phyloP scores from a whole-genome alignment of 2,113 vertebrate genomes.

The Sakesphorus luctuosus region DNA sequence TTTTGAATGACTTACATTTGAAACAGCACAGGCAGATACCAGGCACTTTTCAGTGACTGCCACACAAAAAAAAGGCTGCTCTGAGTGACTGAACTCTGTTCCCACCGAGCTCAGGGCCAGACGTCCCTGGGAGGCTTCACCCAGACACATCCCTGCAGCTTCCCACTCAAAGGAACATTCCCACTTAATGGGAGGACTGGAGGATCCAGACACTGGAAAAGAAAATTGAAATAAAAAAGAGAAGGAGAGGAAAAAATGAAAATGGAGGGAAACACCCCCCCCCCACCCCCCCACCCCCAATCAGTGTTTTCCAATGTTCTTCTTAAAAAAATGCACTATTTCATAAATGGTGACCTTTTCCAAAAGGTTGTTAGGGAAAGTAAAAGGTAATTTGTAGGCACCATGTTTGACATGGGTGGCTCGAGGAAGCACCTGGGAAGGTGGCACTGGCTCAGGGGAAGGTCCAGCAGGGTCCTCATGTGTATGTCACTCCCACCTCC shows the following conservation, averaged over 20 bases:
- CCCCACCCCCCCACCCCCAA: too few species aligned
- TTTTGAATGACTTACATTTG: slow-evolving; percentile 57
- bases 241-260: background rate
- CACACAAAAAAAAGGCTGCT: background rate
- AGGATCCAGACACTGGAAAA: background rate
- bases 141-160: slow-evolving; percentile 19
- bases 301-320: background rate
- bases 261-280: too few species aligned
- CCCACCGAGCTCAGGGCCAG: background rate
- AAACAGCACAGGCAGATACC: background rate
- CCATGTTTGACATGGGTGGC: background rate
- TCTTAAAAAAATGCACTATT: background rate
- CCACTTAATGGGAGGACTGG: background rate
- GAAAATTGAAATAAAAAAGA: background rate
- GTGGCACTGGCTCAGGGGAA: background rate
- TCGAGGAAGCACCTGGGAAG: background rate
- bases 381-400: background rate
- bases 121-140: background rate
- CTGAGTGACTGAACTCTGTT: background rate
- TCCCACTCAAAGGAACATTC: background rate
- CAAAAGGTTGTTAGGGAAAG: background rate
- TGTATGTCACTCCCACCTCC: background rate
- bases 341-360: background rate
- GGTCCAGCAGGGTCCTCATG: background rate
- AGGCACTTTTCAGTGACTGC: background rate